Conservation (phyloP, 30 jellyfish, hydroid and myxozoan species). For the Aurelia aurita region DNA sequence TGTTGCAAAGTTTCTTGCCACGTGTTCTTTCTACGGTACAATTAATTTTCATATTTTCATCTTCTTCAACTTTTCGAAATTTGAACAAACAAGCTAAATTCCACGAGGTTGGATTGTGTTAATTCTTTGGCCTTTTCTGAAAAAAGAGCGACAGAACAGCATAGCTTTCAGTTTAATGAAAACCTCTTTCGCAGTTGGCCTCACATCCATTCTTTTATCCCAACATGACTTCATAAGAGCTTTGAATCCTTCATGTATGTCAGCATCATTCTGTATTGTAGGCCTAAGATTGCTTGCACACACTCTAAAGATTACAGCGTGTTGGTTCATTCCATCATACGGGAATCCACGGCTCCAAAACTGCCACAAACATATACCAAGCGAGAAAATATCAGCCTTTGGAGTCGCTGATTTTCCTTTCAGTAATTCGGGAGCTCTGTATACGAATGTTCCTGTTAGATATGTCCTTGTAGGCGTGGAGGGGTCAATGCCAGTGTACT, state of each 20-base stretch:
- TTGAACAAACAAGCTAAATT: too few species aligned
- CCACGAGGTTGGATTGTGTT: too few species aligned
- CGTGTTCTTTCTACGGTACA: too few species aligned
- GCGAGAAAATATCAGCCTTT: slow-evolving; percentile 79
- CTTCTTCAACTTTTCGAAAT: too few species aligned
- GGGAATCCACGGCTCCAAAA: slow-evolving; percentile 91
- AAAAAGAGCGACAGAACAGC: slow-evolving; percentile 13
- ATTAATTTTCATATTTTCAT: too few species aligned
- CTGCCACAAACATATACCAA: slow-evolving; percentile 93
- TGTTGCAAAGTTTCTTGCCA: too few species aligned
- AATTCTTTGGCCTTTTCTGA: too few species aligned
- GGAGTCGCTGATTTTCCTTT: slow-evolving; percentile 72
- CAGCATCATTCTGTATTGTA: slow-evolving; percentile 12
- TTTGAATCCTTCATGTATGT: slow-evolving; percentile 46
- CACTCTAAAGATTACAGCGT: slow-evolving; percentile 86
- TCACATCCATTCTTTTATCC: slow-evolving; percentile 68
- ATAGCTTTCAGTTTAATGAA: slow-evolving; percentile 29
- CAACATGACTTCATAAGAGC: slow-evolving; percentile 76
- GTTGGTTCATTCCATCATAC: slow-evolving; percentile 85
- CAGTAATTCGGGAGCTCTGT: slow-evolving; percentile 89
- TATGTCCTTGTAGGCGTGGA: slow-evolving; percentile 58
- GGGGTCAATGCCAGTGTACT: slow-evolving; percentile 67
- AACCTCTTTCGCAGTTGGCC: slow-evolving; percentile 71
- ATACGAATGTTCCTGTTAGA: slow-evolving; percentile 90
- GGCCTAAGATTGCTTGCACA: slow-evolving; percentile 78